A percentile compares a stretch with the other conserved stretches of the same genome.
Conservation (phyloP, 2,888 invertebrate genomes). For the Sipunculus nudus region DNA sequence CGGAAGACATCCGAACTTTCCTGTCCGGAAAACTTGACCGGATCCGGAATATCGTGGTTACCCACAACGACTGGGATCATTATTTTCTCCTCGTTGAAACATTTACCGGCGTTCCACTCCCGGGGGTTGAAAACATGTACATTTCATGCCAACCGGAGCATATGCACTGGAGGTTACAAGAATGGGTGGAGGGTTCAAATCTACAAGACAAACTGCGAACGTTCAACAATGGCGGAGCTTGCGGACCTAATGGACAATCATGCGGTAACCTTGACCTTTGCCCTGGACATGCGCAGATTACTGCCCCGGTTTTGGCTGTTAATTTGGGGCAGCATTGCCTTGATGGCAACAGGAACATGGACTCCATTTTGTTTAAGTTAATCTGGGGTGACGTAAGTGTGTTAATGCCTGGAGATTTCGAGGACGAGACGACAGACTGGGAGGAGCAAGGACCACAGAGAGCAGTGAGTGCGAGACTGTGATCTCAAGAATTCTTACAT, state of each 20-base stretch:
- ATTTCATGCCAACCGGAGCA: slow-evolving; percentile 23
- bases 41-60: slow-evolving; percentile 25
- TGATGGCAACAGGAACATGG: slow-evolving; percentile 33
- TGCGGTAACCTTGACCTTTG: slow-evolving; percentile 31
- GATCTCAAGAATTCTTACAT: too few relatives aligned
- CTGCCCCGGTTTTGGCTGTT: slow-evolving; percentile 23
- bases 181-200: slow-evolving; percentile 28
- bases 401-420: slow-evolving; percentile 33
- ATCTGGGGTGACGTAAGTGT: slow-evolving; percentile 12
- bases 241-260: slow-evolving; percentile 24
- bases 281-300: slow-evolving; percentile 13
- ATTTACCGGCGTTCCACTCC: slow-evolving; percentile 3
- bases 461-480: too few relatives aligned
- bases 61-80: slow-evolving; percentile 38
- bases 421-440: slow-evolving; percentile 20
- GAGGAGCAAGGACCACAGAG: slow-evolving; percentile 33
- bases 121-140: slow-evolving; percentile 26
- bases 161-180: slow-evolving; percentile 7
- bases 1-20: slow-evolving; percentile 20
- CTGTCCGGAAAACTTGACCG: slow-evolving; percentile 8
- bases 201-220: slow-evolving; percentile 4
- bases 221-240: slow-evolving; percentile 25
- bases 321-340: slow-evolving; percentile 29
- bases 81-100: slow-evolving; percentile 13
- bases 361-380: slow-evolving; percentile 28